These are phyloP conservation scores for Meteorus sp. DNA, from an alignment of 1,140 invertebrate species.

Conservation along the genomic window DNA sequence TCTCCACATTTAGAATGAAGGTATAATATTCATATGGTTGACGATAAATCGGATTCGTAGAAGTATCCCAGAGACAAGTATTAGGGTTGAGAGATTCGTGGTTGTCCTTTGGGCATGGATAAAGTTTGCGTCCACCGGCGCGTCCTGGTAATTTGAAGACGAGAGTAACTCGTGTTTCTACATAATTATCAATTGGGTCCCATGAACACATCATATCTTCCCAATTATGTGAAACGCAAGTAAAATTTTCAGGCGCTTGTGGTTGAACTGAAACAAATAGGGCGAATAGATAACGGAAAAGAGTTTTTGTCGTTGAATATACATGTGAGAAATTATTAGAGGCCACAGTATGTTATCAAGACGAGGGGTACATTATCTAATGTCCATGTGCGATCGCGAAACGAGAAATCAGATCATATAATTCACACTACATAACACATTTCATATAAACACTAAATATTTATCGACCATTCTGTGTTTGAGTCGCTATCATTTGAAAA, in stretches of 20 bases:
- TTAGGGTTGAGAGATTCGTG: slow-evolving; percentile 32
- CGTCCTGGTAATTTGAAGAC: slow-evolving; percentile 56
- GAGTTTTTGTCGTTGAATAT: background rate
- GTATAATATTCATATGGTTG: slow-evolving; percentile 62
- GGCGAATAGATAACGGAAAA: background rate
- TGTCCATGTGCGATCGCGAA: no score
- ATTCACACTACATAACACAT: no score
- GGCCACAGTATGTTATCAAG: background rate
- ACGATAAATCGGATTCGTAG: slow-evolving; percentile 64
- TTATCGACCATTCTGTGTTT: no score
- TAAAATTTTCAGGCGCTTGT: slow-evolving; percentile 63
- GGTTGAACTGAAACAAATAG: slow-evolving; percentile 51
- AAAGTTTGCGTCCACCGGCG: slow-evolving; percentile 42
- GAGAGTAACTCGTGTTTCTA: slow-evolving; percentile 62
- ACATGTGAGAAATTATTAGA: background rate
- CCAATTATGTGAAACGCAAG: slow-evolving; percentile 69
- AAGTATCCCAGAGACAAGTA: slow-evolving; percentile 61
- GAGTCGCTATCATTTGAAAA: no score
- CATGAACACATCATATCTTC: slow-evolving; percentile 69
- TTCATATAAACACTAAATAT: no score
- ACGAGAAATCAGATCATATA: no score
- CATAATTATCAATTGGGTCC: slow-evolving; percentile 59
- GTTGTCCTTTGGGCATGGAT: slow-evolving; percentile 44
- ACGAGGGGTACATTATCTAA: no score
- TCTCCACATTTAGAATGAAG: slow-evolving; percentile 61